phyloP scores from a whole-genome alignment of 2,888 invertebrate species.

The Quadroppia sp. region DNA sequence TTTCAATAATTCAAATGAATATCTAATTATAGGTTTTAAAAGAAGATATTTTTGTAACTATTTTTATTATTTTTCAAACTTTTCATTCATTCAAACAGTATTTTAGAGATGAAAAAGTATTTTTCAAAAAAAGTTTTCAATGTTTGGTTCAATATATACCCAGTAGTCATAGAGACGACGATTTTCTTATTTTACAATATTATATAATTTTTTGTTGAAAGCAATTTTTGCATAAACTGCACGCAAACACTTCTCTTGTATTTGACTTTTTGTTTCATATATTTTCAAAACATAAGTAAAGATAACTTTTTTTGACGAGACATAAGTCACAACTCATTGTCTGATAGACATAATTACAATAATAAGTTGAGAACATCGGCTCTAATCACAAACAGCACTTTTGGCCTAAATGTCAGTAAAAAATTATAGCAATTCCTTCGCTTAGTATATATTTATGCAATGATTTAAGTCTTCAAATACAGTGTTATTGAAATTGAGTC shows the following conservation, averaged over 20 bases:
- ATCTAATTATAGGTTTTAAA: too few relatives aligned
- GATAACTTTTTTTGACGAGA: not conserved
- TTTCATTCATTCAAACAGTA: not conserved
- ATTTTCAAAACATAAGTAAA: constrained; percentile 1
- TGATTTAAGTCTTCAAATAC: not conserved
- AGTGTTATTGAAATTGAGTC: not conserved
- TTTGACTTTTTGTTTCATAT: not conserved
- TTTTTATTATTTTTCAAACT: too few relatives aligned
- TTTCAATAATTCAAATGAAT: too few relatives aligned
- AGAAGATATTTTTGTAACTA: too few relatives aligned
- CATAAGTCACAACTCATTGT: constrained; percentile 22
- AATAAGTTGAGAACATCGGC: not conserved
- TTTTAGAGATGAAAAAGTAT: not conserved
- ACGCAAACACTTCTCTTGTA: constrained; percentile 3
- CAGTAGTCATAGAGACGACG: constrained; percentile 12
- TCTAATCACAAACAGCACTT: too few relatives aligned
- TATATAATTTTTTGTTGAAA: not conserved
- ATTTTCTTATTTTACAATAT: constrained; percentile 9
- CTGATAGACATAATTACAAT: not conserved
- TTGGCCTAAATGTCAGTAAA: too few relatives aligned
- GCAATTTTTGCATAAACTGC: constrained; percentile 18
- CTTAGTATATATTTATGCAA: too few relatives aligned
- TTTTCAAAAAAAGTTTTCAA: constrained; percentile 21
- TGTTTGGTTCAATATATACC: constrained; percentile 16
- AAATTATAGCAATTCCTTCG: too few relatives aligned